Conservation (phyloP, 2,888 invertebrate species). For the Yponomeuta evonymella region DNA sequence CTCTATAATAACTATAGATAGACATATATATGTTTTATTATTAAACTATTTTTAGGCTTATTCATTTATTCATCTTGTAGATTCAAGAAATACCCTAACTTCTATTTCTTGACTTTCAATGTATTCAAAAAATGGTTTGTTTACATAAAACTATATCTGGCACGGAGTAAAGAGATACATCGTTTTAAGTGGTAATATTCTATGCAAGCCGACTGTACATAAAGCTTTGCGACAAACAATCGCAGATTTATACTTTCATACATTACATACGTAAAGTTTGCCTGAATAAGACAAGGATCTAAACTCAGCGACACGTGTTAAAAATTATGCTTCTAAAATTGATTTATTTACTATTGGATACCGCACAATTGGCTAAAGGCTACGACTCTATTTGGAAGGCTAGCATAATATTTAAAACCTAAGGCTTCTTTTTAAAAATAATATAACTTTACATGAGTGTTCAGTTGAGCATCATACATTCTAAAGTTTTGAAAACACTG, state of each 20-base stretch:
- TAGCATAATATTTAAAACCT: slow-evolving; percentile 2
- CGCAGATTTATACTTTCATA: background rate
- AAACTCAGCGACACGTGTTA: slow-evolving; percentile 3
- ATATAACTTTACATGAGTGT: background rate
- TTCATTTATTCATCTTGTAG: no score
- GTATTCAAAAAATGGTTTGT: no score
- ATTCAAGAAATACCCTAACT: no score
- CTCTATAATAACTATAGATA: no score
- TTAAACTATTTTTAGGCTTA: no score
- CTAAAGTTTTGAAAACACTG: background rate
- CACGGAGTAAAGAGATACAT: no score
- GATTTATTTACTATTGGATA: background rate
- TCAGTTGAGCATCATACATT: slow-evolving; percentile 5
- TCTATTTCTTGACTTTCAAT: no score
- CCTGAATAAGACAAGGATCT: background rate
- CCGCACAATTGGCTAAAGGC: background rate
- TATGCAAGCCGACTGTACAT: background rate
- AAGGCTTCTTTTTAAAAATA: background rate
- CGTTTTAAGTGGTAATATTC: no score
- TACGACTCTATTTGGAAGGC: slow-evolving; percentile 11
- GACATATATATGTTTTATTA: no score
- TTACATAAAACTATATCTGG: no score
- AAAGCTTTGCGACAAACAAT: background rate
- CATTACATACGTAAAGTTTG: background rate
- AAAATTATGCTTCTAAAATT: background rate